phyloP scores from a whole-genome alignment of 2,888 invertebrate species.

The Blera fallax region DNA sequence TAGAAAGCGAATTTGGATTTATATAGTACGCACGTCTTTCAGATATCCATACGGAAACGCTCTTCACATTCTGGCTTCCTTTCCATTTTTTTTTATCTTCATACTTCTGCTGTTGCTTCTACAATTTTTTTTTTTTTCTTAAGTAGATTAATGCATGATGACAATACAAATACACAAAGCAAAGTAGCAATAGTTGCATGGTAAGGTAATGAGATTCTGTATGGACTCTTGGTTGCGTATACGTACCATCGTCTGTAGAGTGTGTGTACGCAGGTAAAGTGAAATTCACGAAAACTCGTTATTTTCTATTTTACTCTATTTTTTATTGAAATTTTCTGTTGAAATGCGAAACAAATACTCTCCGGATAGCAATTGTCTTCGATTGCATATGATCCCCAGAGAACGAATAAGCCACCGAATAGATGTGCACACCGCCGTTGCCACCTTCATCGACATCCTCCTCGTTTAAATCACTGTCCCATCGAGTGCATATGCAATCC shows the following conservation, averaged over 20 bases:
- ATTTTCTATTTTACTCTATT: slow-evolving; percentile 73
- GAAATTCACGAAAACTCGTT: slow-evolving; percentile 63
- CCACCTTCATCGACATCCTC: slow-evolving; percentile 20
- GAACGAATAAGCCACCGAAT: slow-evolving; percentile 5
- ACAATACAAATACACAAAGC: slow-evolving; percentile 9
- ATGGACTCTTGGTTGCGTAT: slow-evolving; percentile 20
- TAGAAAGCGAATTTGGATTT: slow-evolving; percentile 62
- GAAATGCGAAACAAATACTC: slow-evolving; percentile 61
- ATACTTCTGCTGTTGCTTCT: background rate
- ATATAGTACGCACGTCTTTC: slow-evolving; percentile 26
- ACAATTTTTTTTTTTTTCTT: slow-evolving; percentile 4
- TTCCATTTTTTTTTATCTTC: slow-evolving; percentile 23
- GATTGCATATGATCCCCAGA: slow-evolving; percentile 19
- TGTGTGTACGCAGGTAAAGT: slow-evolving; percentile 48
- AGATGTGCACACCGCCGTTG: slow-evolving; percentile 15
- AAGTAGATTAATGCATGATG: slow-evolving; percentile 31
- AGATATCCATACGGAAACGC: slow-evolving; percentile 31
- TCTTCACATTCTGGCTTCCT: slow-evolving; percentile 25
- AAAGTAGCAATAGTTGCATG: slow-evolving; percentile 3
- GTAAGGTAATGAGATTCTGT: slow-evolving; percentile 8
- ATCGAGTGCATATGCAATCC: background rate
- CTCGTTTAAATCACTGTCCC: slow-evolving; percentile 1
- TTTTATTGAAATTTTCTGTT: slow-evolving; percentile 69
- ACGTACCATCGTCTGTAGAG: background rate
- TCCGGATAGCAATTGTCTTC: slow-evolving; percentile 38